A percentile compares a stretch with the other conserved stretches of the same genome.
These are phyloP conservation scores for Parapsyche elsis DNA, from an alignment of 1,140 invertebrate genomes.

Conservation along the genomic window DNA sequence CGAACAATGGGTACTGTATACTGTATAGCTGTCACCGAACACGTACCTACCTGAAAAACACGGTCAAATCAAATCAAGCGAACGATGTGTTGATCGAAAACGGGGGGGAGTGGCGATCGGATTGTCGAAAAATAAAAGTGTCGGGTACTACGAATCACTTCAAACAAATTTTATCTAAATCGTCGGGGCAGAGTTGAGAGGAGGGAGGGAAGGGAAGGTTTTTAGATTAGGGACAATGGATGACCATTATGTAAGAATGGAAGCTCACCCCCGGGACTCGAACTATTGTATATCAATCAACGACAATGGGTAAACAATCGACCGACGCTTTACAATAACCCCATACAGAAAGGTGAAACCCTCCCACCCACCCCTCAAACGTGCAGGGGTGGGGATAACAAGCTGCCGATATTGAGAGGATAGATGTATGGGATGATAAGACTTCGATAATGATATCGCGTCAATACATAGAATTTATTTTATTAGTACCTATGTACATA, in stretches of 20 bases:
- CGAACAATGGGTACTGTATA: no score
- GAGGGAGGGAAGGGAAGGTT: background rate
- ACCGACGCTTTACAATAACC: conserved; percentile 41
- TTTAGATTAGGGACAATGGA: conserved; percentile 31
- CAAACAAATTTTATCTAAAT: conserved; percentile 50
- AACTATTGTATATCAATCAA: conserved; percentile 51
- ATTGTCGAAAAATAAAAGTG: background rate
- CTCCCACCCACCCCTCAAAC: background rate
- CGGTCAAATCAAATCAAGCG: background rate
- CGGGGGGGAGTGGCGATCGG: no score
- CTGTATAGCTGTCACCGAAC: background rate
- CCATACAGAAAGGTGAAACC: conserved; percentile 32
- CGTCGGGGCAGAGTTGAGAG: conserved; percentile 26
- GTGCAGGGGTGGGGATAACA: background rate
- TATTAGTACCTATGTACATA: no score
- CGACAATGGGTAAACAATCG: conserved; percentile 38
- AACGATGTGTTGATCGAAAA: background rate
- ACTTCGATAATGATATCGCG: background rate
- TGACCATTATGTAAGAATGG: conserved; percentile 34
- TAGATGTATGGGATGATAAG: conserved; percentile 5
- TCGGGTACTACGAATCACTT: conserved; percentile 28
- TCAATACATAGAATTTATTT: background rate
- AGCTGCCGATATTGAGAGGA: conserved; percentile 12
- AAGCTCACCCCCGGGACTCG: conserved; percentile 1
- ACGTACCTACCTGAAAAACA: conserved; percentile 3